Base-by-base conservation (phyloP, 2,797 vertebrate species). In the Merluccius polli region DNA sequence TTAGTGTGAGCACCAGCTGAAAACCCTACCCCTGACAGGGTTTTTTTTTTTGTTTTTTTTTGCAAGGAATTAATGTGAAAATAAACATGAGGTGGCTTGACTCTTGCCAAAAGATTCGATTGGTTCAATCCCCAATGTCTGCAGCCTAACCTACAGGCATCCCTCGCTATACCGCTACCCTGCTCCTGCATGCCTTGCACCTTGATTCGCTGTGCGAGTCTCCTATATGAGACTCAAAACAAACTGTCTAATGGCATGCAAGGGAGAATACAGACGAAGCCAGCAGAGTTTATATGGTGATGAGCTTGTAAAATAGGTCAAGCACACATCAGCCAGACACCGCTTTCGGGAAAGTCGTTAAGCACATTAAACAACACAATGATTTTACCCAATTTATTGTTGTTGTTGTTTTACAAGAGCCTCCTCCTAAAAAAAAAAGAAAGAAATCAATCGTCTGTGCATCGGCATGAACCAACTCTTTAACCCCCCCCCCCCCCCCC, bases 221-320 rank as follows among this genome's bases (percentile, higher is more conserved):
- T 52, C 52, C 48, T 24, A 59, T 9, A n/a, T 7, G 10, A 24
- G 21, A 59, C 21, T 59, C 2, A 24, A 10, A 4, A 59, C 8
- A 2, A 0, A 48, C 13, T 13, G 36, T 12, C 36, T 38, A 38
- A 59, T 9, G 8, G 52, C 52, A 8, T 59, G 52, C 52, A 92
- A 94, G 92, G 94, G 94, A 95, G 90, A 95, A 95, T 95, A 95
- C 94, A 95, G 75, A 92, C 89, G 89, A 93, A 94, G 92, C 92
- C 93, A 94, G 52, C 52, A 59, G n/a, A 59, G 52, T 87, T 76
- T 75, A 77, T 71, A 88, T 88, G 87, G 91, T 91, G 90, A 35
- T 82, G 91, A 88, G 89, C 86, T 87, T 84, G 91, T 88, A 80
- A 85, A 87, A 85, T 86, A 88, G 81, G 80, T 75, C 38, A 90